Evolutionary conservation across 1,140 invertebrate genomes (phyloP), one percentile per base, ranked within the genome.

Genomic region (Drosophila ambigua): DNA sequence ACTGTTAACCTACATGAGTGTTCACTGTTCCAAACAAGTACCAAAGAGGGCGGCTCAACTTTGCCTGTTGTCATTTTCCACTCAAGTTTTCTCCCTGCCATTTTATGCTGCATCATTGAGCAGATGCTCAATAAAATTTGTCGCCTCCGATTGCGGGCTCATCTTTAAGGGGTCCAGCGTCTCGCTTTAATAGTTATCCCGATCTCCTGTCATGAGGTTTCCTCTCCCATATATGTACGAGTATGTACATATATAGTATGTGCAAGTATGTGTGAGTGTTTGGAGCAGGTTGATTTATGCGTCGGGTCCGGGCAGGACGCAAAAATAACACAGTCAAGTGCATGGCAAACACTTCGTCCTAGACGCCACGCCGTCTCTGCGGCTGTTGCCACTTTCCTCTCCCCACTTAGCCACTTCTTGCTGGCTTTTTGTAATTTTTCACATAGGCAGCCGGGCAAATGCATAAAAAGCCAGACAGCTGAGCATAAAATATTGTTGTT

Each of bases 401-500:
- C 15, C n/a, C 51, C 53, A 69, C 69, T 81, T 71, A 58, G 80
- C 66, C 72, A 53, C 52, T 63, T 60, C 72, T 71, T 71, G 67
- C 67, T 69, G 65, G 61, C 61, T 81, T 87, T 87, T 81, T 85
- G 78, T 87, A 87, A 85, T 85, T 87, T 85, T 87, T 87, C 74
- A 85, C 60, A 87, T 87, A 87, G 82, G 78, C 81, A 81, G 77
- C 68, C 66, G 57, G 76, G 80, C 58, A 82, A 87, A 87, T 85
- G 82, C 81, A 85, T 87, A 85, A 85, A 87, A 85, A 85, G 81
- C 82, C 83, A 85, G 81, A 87, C 81, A 85, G 81, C 79, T 87
- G 82, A 87, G 81, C 78, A 85, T 85, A 85, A 85, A 85, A 87
- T 87, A 87, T 87, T 85, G 81, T 85, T 87, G 81, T 87, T 87